These are phyloP conservation scores for Halictus rubicundus DNA, from an alignment of 1,140 invertebrate species.

Conservation along the genomic window DNA sequence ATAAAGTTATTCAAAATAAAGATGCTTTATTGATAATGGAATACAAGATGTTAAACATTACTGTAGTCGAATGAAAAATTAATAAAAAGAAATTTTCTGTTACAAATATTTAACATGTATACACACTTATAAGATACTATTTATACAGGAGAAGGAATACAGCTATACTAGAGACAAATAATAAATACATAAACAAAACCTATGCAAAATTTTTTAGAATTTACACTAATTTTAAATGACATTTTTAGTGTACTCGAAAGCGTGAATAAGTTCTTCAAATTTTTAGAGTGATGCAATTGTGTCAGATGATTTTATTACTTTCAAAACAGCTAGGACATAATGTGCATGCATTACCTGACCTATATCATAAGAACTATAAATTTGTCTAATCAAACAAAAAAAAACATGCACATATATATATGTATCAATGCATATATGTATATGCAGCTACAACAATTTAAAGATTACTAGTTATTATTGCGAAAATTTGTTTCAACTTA, in stretches of 20 bases:
- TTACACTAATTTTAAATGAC: not conserved
- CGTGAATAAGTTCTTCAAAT: constrained; percentile 1
- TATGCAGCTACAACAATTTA: not conserved
- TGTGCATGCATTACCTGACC: not conserved
- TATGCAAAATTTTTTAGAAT: not conserved
- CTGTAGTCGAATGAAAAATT: not conserved
- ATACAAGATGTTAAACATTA: not conserved
- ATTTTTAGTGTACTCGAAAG: not conserved
- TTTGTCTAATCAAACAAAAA: constrained; percentile 10
- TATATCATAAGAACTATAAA: constrained; percentile 27
- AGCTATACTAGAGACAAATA: constrained; percentile 3
- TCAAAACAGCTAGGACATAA: not conserved
- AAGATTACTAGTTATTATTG: not conserved
- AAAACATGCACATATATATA: constrained; percentile 11
- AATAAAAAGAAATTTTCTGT: constrained; percentile 27
- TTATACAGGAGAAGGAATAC: not conserved
- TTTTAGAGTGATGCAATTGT: constrained; percentile 10
- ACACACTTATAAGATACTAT: not conserved
- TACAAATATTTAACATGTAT: constrained; percentile 10
- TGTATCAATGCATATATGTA: not conserved
- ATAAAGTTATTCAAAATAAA: constrained; percentile 21
- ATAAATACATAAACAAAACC: not conserved
- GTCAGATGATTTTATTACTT: not conserved
- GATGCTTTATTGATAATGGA: constrained; percentile 11
- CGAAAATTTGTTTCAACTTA: constrained; percentile 5